phyloP scores from a whole-genome alignment of 2,113 vertebrate species.

The Gopherus evgoodei region DNA sequence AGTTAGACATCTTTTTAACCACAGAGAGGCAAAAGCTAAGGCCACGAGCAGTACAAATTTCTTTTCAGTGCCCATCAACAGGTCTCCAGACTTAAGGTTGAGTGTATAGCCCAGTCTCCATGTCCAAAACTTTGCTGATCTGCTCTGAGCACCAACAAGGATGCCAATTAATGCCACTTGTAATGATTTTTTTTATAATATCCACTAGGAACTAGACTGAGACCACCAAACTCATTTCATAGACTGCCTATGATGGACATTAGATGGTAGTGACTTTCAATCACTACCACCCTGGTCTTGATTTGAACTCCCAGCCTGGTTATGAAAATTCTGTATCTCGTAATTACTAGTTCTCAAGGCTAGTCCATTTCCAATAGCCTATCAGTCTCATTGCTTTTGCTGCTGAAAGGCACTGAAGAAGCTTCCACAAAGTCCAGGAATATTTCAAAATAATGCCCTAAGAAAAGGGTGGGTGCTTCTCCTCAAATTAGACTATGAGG shows the following conservation, averaged over 20 bases:
- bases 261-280: neutral
- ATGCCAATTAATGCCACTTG: neutral
- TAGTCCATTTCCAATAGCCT: neutral
- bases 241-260: neutral
- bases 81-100: neutral
- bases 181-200: neutral
- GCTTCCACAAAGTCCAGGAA: fast-evolving
- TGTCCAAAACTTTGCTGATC: neutral
- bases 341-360: neutral
- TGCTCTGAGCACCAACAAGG: neutral
- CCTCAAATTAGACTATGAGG: neutral
- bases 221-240: neutral
- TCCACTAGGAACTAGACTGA: neutral
- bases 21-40: neutral
- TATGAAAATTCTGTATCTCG: neutral
- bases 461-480: neutral
- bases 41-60: neutral
- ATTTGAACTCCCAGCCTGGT: neutral
- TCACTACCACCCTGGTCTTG: neutral
- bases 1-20: neutral
- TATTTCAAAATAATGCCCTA: neutral
- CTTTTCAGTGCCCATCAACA: neutral
- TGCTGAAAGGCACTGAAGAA: neutral
- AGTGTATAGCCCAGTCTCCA: neutral
- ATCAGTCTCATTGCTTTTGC: neutral